These are phyloP conservation scores for Myotis planiceps DNA, from an alignment of 2,797 vertebrate species.

Conservation along the genomic window DNA sequence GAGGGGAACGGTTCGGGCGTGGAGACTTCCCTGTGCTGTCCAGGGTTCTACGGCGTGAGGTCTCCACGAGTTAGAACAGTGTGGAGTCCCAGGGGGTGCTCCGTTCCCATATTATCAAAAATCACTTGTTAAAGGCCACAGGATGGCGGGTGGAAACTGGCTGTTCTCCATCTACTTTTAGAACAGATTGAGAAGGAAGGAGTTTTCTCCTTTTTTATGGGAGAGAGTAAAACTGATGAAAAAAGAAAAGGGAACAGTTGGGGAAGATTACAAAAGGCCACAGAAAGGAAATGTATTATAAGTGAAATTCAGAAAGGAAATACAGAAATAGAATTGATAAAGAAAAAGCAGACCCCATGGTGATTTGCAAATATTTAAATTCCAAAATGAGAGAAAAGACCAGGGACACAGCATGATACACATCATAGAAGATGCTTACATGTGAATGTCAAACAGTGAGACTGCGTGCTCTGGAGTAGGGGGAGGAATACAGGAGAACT, in stretches of 20 bases:
- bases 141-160: neutral
- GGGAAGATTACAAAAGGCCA: conserved; percentile 1
- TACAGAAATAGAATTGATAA: neutral
- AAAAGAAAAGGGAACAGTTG: neutral
- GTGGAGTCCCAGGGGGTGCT: neutral
- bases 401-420: neutral
- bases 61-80: neutral
- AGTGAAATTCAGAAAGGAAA: conserved; percentile 18
- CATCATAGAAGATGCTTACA: neutral
- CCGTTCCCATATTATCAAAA: neutral
- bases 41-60: neutral
- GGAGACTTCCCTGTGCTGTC: neutral
- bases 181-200: conserved; percentile 4
- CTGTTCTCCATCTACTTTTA: neutral
- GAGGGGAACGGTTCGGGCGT: neutral
- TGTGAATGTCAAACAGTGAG: neutral
- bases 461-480: neutral
- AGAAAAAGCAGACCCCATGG: neutral
- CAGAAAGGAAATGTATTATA: neutral
- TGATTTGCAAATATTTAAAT: conserved; percentile 36
- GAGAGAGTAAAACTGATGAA: neutral
- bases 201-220: neutral
- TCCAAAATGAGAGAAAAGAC: conserved; percentile 54
- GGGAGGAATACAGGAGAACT: neutral
- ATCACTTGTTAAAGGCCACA: neutral